Evolutionary conservation across 35 echinoderm and acorn worm species (phyloP).

Genomic region (Acanthaster planci): DNA sequence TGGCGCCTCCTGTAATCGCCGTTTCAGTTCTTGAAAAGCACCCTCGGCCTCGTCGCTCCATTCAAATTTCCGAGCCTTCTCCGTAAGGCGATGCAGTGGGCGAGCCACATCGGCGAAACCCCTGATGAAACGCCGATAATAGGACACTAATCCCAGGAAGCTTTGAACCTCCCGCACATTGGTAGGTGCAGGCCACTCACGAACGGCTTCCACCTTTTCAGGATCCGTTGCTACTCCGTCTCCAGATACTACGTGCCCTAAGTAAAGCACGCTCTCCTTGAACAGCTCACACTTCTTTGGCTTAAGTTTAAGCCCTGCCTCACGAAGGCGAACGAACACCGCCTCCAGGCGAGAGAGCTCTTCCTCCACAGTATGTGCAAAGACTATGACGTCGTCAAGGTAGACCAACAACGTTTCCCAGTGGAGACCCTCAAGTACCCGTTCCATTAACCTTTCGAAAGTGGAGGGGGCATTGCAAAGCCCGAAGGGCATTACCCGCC

Average conservation of each 20-base stretch:
- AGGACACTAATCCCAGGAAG: constrained; percentile 29
- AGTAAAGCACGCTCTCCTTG: neutral
- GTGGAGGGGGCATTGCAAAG: constrained; percentile 30
- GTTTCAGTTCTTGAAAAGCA: constrained; percentile 39
- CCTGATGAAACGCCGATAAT: constrained; percentile 9
- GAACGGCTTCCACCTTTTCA: constrained; percentile 17
- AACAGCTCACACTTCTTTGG: constrained; percentile 10
- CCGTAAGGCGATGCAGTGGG: neutral
- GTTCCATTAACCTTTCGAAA: constrained; percentile 57
- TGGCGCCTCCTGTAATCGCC: neutral
- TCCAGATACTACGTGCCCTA: neutral
- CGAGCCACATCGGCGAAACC: neutral
- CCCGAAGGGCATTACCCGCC: constrained; percentile 31
- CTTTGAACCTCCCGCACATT: constrained; percentile 16
- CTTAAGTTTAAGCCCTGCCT: neutral
- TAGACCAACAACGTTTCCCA: neutral
- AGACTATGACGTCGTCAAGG: constrained; percentile 5
- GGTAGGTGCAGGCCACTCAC: constrained; percentile 30
- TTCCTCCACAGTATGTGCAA: neutral
- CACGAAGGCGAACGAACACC: neutral
- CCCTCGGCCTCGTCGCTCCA: constrained; percentile 24
- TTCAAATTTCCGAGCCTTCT: constrained; percentile 3
- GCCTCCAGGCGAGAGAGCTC: neutral
- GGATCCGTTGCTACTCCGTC: constrained; percentile 28
- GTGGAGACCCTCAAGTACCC: constrained; percentile 24